Conservation (phyloP, 2,888 invertebrate genomes). For the Pachliopta kotzebuea region DNA sequence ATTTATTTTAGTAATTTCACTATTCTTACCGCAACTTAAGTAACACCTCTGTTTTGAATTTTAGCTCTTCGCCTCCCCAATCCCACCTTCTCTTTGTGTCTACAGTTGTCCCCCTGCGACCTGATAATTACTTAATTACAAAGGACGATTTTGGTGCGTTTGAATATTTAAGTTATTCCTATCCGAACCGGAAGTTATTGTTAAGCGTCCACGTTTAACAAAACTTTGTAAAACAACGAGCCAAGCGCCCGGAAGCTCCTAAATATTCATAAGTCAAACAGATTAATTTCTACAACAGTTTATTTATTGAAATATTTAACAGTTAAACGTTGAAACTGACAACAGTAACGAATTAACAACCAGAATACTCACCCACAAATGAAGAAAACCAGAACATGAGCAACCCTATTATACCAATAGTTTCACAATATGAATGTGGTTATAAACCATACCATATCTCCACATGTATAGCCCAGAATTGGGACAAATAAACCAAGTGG, state of each 20-base stretch:
- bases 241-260: constrained; percentile 9
- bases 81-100: background rate
- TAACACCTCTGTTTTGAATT: background rate
- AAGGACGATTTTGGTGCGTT: constrained; percentile 16
- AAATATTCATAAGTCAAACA: constrained; percentile 24
- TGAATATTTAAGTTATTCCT: constrained; percentile 19
- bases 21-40: no score
- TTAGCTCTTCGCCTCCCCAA: background rate
- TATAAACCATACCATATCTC: no score
- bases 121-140: constrained; percentile 18
- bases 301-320: background rate
- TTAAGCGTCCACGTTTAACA: constrained; percentile 16
- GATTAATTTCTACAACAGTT: constrained; percentile 5
- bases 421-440: no score
- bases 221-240: constrained; percentile 21
- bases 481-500: no score
- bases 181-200: constrained; percentile 14
- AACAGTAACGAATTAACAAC: background rate
- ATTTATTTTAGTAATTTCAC: no score
- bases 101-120: background rate
- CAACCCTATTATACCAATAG: no score
- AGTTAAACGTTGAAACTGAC: background rate
- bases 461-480: no score
- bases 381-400: no score
- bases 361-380: no score